Evolutionary conservation across 2,113 vertebrate genomes (phyloP).

Genomic region (Hypomesus transpacificus): DNA sequence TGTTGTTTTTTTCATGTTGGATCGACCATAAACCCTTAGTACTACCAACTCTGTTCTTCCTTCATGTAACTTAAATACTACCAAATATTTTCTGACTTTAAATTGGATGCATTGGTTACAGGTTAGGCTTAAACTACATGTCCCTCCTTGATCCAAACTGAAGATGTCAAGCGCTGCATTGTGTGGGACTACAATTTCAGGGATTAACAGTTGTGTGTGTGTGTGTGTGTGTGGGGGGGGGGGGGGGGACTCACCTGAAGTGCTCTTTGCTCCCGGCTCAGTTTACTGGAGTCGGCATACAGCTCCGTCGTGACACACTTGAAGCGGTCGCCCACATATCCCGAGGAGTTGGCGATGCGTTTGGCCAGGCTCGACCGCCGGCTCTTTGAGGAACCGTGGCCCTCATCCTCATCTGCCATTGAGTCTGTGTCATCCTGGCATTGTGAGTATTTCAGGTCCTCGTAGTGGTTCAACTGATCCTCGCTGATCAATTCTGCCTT

Average conservation of each 20-base stretch:
- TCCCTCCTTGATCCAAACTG: background rate
- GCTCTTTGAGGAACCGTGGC: slow-evolving; percentile 70
- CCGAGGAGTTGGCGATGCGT: slow-evolving; percentile 96
- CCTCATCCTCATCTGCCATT: slow-evolving; percentile 66
- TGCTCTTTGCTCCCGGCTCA: slow-evolving; percentile 95
- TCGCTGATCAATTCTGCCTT: slow-evolving; percentile 28
- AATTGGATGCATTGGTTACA: too few relatives aligned
- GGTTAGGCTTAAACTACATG: background rate
- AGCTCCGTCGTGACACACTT: slow-evolving; percentile 98
- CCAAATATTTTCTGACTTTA: too few relatives aligned
- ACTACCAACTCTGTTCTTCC: too few relatives aligned
- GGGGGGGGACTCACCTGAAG: slow-evolving; percentile 86
- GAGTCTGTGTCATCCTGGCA: slow-evolving; percentile 28
- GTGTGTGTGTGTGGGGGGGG: slow-evolving; percentile 11
- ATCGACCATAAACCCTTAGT: too few relatives aligned
- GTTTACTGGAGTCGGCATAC: slow-evolving; percentile 96
- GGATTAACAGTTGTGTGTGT: background rate
- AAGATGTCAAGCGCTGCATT: background rate
- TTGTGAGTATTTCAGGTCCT: background rate
- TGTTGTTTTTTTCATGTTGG: too few relatives aligned
- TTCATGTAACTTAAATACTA: too few relatives aligned
- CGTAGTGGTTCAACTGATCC: background rate
- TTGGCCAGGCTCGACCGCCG: slow-evolving; percentile 82
- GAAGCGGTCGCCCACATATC: slow-evolving; percentile 98
- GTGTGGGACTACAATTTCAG: too few relatives aligned